Base-by-base conservation (phyloP, 2,888 invertebrate genomes). In the Drepanosiphum platanoidis region DNA sequence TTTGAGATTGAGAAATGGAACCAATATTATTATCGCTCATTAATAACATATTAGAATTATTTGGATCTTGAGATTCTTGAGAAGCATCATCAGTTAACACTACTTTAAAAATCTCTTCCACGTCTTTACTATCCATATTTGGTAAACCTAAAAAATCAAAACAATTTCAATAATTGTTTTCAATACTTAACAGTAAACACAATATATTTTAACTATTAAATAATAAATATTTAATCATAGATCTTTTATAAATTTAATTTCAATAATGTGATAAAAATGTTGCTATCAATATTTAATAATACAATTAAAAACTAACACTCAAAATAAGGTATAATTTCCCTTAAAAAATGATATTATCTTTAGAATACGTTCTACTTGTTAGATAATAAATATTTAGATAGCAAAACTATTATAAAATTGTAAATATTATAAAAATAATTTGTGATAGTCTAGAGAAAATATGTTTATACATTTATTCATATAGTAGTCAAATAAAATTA, bases 31-130 rank as follows among this genome's bases (percentile, higher is more conserved):
- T 81, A 46, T 86, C 81, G 66, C 58, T 77, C 58, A 86, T 86
- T 92, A 92, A 78, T 91, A 91, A 3, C 46, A 80, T 74, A 72
- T 68, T 79, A n/a, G 74, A 80, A 27, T 66, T 86, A 70, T 92
- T 92, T 68, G 94, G 93, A 89, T 94, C 95, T 89, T 94, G 94
- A 1, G 94, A 94, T 89, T 95, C 94, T 91, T 94, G 92, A 42
- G 89, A 89, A 22, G 74, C 81, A 89, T 95, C 95, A 89, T 95
- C 95, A n/a, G 94, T 95, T 86, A 95, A 92, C 86, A 96, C 96
- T 71, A 95, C 96, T 90, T 96, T 96, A 90, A 97, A 96, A 89
- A 97, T 94, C 90, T 96, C 96, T 89, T 97, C 96, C 1, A 97
- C 96, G 88, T 96, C 96, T 89, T 95, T 95, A 89, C 95, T 94